Base-by-base conservation (phyloP, 2,797 vertebrate genomes). In the Nannoperca obscura region DNA sequence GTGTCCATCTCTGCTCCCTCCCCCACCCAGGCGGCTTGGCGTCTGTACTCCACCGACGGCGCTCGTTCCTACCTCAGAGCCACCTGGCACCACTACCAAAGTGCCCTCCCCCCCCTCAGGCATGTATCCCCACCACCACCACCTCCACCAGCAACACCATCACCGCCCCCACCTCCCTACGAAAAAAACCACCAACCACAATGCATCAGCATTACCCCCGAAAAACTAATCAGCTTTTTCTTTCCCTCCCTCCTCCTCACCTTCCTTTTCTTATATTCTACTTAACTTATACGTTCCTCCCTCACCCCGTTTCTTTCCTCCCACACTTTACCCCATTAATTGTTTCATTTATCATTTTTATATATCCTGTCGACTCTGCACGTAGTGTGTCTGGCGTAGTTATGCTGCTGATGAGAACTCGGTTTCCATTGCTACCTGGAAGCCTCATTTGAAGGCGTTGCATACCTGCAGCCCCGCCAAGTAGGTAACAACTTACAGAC, bases 381-480 rank as follows among this genome's bases (percentile, higher is more conserved):
- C 90, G 92, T 89, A 99, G 98, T 99, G 98, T 93, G 97, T 99
- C 93, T 99, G 98, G 98, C 97, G 97, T 95, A 99, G 98, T 96
- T 99, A 99, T 92, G 96, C 98, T 87, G 98, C 98, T 96, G 98
- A 99, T 96, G 98, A 98, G 97, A 98, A 99, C 95, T 99, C 97
- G 86, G 97, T 99, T 96, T 99, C 98, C 96, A 96, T 99, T 95
- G 98, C 98, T 94, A 99, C 98, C 96, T 99, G 98, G 98, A 99
- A 99, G 96, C 97, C 98, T 92, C 97, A 99, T 95, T 96, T 99
- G 97, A 99, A 99, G 96, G 98, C 97, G 93, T 95, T 99, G 96
- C 97, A 98, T 94, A 97, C 97, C 97, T 99, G 97, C 97, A 98
- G 97, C 32, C 63, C 63, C 32, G 63, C 63, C 47, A 66, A 66